A percentile compares a stretch with the other conserved stretches of the same genome.
Conservation (phyloP, 2,113 vertebrate genomes). For the Vicugna pacos region DNA sequence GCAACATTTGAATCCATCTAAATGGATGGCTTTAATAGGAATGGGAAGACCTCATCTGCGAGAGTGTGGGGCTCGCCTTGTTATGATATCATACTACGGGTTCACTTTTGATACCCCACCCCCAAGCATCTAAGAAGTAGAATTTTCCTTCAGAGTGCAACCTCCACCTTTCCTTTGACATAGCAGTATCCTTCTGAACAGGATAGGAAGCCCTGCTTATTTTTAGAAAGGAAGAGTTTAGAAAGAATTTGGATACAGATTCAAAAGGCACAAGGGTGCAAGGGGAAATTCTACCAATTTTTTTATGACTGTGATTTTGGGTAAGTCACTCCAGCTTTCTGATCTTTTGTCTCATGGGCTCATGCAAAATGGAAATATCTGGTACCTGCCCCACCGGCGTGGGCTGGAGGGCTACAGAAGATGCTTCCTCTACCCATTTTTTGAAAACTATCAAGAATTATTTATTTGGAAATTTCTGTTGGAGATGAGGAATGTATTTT, state of each 20-base stretch:
- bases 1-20: background rate
- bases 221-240: slow-evolving; percentile 34
- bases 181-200: background rate
- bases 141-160: background rate
- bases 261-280: background rate
- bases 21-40: background rate
- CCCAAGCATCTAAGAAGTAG: background rate
- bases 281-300: background rate
- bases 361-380: background rate
- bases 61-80: background rate
- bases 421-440: background rate
- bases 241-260: background rate
- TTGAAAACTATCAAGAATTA: background rate
- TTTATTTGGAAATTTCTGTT: background rate
- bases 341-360: background rate
- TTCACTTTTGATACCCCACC: background rate
- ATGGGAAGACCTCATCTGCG: background rate
- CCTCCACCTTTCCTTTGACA: background rate
- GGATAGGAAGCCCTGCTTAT: background rate
- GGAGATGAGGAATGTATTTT: background rate
- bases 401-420: background rate
- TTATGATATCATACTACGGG: background rate
- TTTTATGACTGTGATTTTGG: background rate
- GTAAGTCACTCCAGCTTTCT: background rate
- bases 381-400: background rate